Conservation (phyloP, 2,888 invertebrate genomes). For the Willowsia nigromaculata region DNA sequence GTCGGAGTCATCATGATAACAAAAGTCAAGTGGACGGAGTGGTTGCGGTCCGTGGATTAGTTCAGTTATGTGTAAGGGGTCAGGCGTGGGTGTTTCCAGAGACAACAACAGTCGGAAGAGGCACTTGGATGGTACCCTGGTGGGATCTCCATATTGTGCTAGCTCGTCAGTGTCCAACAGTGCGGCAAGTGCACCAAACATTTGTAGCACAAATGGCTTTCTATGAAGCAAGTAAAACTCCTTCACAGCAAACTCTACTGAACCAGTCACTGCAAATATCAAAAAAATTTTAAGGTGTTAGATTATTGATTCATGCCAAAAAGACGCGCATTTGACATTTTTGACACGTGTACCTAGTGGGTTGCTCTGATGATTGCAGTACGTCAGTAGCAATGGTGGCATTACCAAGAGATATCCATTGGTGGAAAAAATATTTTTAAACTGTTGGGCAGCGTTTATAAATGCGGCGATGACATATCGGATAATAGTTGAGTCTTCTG, state of each 20-base stretch:
- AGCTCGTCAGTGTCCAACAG: conserved; percentile 95
- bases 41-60: conserved; percentile 95
- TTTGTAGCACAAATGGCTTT: conserved; percentile 98
- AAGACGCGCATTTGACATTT: too few species aligned
- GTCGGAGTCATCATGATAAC: conserved; percentile 98
- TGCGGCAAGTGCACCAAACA: conserved; percentile 99
- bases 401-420: conserved; percentile 98
- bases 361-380: conserved; percentile 98
- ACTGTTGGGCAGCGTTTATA: conserved; percentile 98
- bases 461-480: conserved; percentile 98
- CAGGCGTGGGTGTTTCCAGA: conserved; percentile 95
- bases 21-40: conserved; percentile 97
- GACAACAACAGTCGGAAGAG: conserved; percentile 94
- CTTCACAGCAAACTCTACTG: conserved; percentile 98
- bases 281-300: not conserved
- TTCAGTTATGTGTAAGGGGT: conserved; percentile 95
- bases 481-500: conserved; percentile 97
- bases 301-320: not conserved
- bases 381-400: conserved; percentile 97
- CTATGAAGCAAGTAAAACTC: conserved; percentile 99
- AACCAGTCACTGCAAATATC: conserved; percentile 81
- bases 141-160: conserved; percentile 86
- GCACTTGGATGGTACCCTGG: conserved; percentile 91
- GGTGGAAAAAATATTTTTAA: conserved; percentile 98
- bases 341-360: conserved; percentile 80